Percentiles rank a stretch among this genome's conserved stretches.
Evolutionary conservation across 2,113 vertebrate species (phyloP).

Genomic region (Phocoena phocoena): DNA sequence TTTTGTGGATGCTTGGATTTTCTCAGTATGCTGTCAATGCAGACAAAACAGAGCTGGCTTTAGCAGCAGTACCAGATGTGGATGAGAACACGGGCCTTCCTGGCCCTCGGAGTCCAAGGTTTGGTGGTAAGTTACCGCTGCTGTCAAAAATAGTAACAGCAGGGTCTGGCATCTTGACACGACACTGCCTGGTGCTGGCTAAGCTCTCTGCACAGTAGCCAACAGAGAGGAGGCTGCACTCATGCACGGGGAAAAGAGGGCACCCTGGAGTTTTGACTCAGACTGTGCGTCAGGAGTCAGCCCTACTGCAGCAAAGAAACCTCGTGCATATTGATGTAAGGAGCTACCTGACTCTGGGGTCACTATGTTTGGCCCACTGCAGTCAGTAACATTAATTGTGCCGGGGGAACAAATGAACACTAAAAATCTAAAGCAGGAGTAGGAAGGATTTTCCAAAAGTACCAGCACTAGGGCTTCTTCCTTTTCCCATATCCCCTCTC

Average conservation of each 20-base stretch:
- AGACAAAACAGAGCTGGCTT: constrained; percentile 71
- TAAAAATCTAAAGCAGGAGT: neutral
- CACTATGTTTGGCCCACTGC: neutral
- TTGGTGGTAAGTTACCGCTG: constrained; percentile 30
- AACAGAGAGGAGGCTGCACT: fast-evolving
- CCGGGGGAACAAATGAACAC: neutral
- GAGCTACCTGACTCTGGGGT: neutral
- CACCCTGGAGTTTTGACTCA: neutral
- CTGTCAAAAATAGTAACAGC: constrained; percentile 37
- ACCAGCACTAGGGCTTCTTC: neutral
- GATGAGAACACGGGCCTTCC: constrained; percentile 25
- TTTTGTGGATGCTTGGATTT: constrained; percentile 53
- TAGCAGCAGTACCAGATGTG: constrained; percentile 55
- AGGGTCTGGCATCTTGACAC: neutral
- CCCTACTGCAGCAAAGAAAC: neutral
- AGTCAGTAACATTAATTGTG: neutral
- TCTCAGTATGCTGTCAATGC: constrained; percentile 48
- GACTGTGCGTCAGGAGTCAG: neutral
- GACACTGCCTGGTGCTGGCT: neutral
- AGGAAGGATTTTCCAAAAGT: neutral
- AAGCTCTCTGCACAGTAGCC: neutral
- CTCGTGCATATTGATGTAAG: fast-evolving
- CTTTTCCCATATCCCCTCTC: neutral
- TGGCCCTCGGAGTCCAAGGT: neutral
- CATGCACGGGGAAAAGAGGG: fast-evolving